Evolutionary conservation across 1,140 invertebrate species (phyloP), one percentile per base, ranked within the genome.

Genomic region (Leptestheria dahalacensis): DNA sequence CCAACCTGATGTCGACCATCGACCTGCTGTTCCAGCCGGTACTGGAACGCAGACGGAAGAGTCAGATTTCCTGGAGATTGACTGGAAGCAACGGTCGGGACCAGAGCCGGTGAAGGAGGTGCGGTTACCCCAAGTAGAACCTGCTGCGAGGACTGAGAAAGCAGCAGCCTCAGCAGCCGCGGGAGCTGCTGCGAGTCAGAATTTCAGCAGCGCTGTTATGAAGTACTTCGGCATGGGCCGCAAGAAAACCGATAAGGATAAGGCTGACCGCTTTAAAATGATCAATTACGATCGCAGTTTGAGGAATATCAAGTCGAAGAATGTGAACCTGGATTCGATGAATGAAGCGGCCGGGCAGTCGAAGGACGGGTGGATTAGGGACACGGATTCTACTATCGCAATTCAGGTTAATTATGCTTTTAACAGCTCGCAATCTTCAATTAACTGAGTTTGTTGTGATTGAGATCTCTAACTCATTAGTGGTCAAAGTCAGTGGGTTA

Each of bases 241-340:
- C 4, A 90, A 89, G 66, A 89, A 89, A 64, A 78, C 82, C 2
- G 33, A 41, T 41, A 68, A 70, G 61, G 85, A 88, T 54, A 85
- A 86, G 68, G 78, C 77, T 2, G 86, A 88, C 66, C 77, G 83
- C 18, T 91, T 91, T 65, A 89, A 89, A 67, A 78, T 86, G 0
- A 86, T 91, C 1, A 91, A 91, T 66, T 91, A 91, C 65, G 88
- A 91, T 66, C 77, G 84, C 33, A 89, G 87, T 65, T 73, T 91
- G 29, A 70, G 86, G 1, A 86, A 89, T 61, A 90, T 91, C 23
- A 88, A 86, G 65, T 80, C 85, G 0, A 86, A 86, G 64, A 79
- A 81, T 59, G 65, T 70, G 1, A 60, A 63, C 3, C 51, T 68
- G 11, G 66, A 68, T 46, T 65, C 64, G 41, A 63, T 65, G 23